These are phyloP conservation scores for Sorex araneus DNA, from an alignment of 2,113 vertebrate species.

Conservation along the genomic window DNA sequence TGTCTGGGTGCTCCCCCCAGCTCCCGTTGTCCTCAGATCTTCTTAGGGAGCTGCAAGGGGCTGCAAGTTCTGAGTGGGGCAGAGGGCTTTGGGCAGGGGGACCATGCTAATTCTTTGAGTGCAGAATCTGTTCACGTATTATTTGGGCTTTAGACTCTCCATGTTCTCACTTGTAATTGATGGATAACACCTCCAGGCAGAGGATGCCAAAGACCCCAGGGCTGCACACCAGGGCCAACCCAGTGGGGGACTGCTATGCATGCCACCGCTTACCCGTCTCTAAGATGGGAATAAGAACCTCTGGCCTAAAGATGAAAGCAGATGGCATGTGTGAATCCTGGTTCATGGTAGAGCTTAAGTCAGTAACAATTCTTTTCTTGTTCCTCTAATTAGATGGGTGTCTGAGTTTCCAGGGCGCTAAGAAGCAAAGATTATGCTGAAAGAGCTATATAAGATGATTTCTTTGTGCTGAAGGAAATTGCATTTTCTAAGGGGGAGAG, in stretches of 20 bases:
- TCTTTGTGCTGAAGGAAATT: background rate
- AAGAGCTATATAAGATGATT: background rate
- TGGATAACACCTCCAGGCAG: background rate
- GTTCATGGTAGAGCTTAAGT: background rate
- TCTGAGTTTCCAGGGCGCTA: conserved; percentile 29
- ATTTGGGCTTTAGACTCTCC: background rate
- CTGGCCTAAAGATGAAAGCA: background rate
- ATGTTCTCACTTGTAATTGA: rapidly evolving
- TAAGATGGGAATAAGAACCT: background rate
- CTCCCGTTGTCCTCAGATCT: rapidly evolving
- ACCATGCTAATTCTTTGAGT: background rate
- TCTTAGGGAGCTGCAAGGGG: background rate
- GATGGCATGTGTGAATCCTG: background rate
- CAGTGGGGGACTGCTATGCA: background rate
- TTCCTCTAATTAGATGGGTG: background rate
- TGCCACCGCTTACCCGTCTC: background rate
- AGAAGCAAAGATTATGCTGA: background rate
- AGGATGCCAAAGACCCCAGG: background rate
- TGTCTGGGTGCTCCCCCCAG: rapidly evolving
- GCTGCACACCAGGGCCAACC: background rate
- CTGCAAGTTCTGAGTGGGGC: rapidly evolving
- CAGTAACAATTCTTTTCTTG: background rate
- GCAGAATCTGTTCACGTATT: rapidly evolving
- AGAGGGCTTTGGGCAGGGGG: background rate
- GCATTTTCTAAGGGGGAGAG: background rate